These are phyloP conservation scores for Notarius quadriscutis DNA, from an alignment of 2,113 vertebrate species.

Conservation along the genomic window DNA sequence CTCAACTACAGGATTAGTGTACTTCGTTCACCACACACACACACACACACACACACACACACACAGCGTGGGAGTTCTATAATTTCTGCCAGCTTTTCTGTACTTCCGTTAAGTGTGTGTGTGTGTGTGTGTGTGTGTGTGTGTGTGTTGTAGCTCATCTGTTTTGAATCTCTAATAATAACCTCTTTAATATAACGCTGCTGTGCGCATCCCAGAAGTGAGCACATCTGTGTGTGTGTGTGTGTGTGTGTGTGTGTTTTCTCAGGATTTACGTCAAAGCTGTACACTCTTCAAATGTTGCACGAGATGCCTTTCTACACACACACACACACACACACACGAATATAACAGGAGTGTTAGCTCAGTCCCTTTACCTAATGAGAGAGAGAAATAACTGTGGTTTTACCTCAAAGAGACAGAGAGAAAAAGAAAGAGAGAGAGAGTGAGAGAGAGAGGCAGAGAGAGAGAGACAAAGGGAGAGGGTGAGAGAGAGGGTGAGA, in stretches of 20 bases:
- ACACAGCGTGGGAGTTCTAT: too few species aligned
- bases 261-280: not conserved
- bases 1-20: too few species aligned
- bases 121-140: slow-evolving; percentile 17
- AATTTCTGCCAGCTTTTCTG: not conserved
- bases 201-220: slow-evolving; percentile 13
- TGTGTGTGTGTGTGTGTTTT: slow-evolving; percentile 6
- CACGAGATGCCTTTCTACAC: not conserved
- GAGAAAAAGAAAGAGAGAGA: not conserved
- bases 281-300: not conserved
- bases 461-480: too few species aligned
- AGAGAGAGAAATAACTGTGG: slow-evolving; percentile 71
- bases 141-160: slow-evolving; percentile 14
- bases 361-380: slow-evolving; percentile 56
- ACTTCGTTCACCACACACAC: too few species aligned
- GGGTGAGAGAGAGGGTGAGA: too few species aligned
- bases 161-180: slow-evolving; percentile 32
- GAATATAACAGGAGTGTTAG: slow-evolving; percentile 13
- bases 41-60: too few species aligned
- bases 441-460: too few species aligned
- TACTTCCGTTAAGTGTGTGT: not conserved
- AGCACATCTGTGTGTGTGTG: slow-evolving; percentile 9
- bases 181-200: not conserved
- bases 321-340: slow-evolving; percentile 13
- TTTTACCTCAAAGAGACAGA: slow-evolving; percentile 51